A percentile compares a stretch with the other conserved stretches of the same genome.
These are phyloP conservation scores for Nymphalis c-album DNA, from an alignment of 2,888 invertebrate genomes.

Conservation along the genomic window DNA sequence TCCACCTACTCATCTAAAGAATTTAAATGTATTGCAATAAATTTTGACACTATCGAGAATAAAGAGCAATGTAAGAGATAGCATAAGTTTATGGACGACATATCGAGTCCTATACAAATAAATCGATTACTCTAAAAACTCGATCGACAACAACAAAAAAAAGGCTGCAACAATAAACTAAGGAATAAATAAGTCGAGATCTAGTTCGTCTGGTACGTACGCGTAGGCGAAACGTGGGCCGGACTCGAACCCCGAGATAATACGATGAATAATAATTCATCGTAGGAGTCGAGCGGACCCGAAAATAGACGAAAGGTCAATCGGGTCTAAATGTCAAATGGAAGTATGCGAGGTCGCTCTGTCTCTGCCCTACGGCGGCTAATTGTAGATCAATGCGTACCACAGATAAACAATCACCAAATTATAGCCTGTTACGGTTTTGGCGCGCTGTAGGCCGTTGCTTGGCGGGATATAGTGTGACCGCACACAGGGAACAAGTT, in stretches of 20 bases:
- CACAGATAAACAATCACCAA: slow-evolving; percentile 43
- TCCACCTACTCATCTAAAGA: slow-evolving; percentile 9
- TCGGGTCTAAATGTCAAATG: slow-evolving; percentile 73
- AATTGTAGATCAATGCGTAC: slow-evolving; percentile 41
- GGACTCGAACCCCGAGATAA: slow-evolving; percentile 47
- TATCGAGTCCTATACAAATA: slow-evolving; percentile 41
- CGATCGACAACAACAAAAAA: slow-evolving; percentile 42
- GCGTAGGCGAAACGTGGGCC: slow-evolving; percentile 60
- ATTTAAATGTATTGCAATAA: slow-evolving; percentile 12
- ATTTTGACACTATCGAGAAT: slow-evolving; percentile 15
- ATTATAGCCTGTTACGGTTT: slow-evolving; percentile 40
- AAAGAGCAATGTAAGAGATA: slow-evolving; percentile 31
- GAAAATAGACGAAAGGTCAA: slow-evolving; percentile 70
- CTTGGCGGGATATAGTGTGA: slow-evolving; percentile 26
- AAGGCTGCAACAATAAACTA: slow-evolving; percentile 53
- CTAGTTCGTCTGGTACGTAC: slow-evolving; percentile 65
- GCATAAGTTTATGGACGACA: slow-evolving; percentile 34
- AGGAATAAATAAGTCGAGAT: slow-evolving; percentile 58
- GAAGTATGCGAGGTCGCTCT: slow-evolving; percentile 56
- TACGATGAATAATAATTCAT: slow-evolving; percentile 55
- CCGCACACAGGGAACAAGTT: slow-evolving; percentile 19
- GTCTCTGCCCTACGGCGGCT: slow-evolving; percentile 55
- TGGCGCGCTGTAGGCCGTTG: slow-evolving; percentile 29
- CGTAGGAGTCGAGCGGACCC: slow-evolving; percentile 69
- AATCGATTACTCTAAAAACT: slow-evolving; percentile 46